A percentile compares a stretch with the other conserved stretches of the same genome.
Conservation (phyloP, 2,797 vertebrate species). For the Darevskia nairensis region DNA sequence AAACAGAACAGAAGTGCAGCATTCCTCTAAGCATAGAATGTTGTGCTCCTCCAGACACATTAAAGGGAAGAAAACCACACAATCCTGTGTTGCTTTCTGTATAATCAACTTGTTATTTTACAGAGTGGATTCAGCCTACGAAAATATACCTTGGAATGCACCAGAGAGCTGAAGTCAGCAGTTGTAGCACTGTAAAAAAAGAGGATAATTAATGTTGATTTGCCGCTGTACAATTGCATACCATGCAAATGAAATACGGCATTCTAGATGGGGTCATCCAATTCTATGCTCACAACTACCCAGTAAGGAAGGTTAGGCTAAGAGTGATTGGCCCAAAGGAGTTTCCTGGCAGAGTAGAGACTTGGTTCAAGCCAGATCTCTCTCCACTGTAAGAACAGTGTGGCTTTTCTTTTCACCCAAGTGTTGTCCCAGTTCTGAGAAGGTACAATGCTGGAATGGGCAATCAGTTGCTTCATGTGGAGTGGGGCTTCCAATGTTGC, state of each 20-base stretch:
- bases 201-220: conserved; percentile 43
- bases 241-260: neutral
- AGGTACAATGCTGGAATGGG: neutral
- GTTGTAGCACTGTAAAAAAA: conserved; percentile 77
- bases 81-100: neutral
- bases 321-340: neutral
- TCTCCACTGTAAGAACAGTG: no score
- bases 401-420: neutral
- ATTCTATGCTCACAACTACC: neutral
- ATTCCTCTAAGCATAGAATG: neutral
- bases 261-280: neutral
- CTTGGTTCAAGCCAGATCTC: no score
- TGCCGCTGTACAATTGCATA: neutral
- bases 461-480: neutral
- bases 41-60: neutral
- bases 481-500: neutral
- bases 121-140: conserved; percentile 17
- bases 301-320: neutral
- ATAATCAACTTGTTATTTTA: neutral
- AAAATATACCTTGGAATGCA: conserved; percentile 79
- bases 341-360: neutral
- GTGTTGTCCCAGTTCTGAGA: no score
- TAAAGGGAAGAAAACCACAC: conserved; percentile 13
- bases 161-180: conserved; percentile 76
- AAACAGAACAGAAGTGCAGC: neutral